Evolutionary conservation across 2,797 vertebrate species (phyloP).

Genomic region (Cheracebus regulus): DNA sequence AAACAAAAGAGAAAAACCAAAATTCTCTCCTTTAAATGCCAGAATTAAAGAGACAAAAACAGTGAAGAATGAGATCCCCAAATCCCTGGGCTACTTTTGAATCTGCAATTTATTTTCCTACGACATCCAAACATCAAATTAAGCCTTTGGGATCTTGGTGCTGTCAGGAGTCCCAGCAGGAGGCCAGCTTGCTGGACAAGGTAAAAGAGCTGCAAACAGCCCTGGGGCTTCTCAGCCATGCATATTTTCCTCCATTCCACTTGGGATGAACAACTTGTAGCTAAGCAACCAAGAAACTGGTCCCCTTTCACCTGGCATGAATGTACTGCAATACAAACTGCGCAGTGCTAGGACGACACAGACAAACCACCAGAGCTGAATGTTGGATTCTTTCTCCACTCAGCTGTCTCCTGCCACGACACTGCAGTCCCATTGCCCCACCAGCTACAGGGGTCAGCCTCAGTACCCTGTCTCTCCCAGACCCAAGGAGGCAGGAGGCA

Average conservation of each 20-base stretch:
- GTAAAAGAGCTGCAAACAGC: neutral
- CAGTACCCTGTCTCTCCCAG: neutral
- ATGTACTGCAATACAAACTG: neutral
- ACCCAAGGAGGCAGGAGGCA: neutral
- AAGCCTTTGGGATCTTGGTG: neutral
- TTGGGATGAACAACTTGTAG: neutral
- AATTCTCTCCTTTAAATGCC: neutral
- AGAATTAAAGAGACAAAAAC: slow-evolving; percentile 13
- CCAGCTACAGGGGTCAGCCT: neutral
- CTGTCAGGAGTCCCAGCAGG: neutral
- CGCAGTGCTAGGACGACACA: neutral
- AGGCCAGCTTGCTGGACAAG: neutral
- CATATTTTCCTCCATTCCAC: neutral
- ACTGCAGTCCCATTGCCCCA: neutral
- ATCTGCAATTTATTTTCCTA: neutral
- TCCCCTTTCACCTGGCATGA: neutral
- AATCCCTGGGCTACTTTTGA: neutral
- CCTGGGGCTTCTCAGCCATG: neutral
- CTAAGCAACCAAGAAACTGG: slow-evolving; percentile 12
- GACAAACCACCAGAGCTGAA: neutral
- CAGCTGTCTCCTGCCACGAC: neutral
- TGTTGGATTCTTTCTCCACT: neutral
- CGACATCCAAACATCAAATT: neutral
- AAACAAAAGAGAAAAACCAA: neutral
- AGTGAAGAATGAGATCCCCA: neutral